Evolutionary conservation across 2,888 invertebrate genomes (phyloP).

Genomic region (Lapara coniferarum): DNA sequence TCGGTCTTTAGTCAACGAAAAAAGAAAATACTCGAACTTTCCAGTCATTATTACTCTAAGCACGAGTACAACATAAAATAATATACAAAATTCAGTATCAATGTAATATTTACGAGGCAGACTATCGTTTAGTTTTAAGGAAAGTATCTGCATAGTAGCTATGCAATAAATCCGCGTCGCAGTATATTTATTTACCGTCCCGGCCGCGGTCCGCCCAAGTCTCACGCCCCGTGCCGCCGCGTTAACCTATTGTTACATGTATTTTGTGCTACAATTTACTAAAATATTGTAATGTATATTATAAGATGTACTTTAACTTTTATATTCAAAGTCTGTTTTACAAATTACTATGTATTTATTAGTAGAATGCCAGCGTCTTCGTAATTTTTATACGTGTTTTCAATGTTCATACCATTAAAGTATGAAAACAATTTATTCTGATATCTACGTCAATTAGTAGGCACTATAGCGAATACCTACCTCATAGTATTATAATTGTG

Average conservation of each 20-base stretch:
- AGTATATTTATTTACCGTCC: constrained; percentile 74
- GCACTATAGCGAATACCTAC: neutral
- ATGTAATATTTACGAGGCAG: constrained; percentile 14
- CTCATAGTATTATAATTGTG: constrained; percentile 33
- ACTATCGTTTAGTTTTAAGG: constrained; percentile 26
- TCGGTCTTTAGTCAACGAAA: no score
- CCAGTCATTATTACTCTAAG: no score
- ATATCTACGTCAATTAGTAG: no score
- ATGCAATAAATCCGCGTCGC: constrained; percentile 76
- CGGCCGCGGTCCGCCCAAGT: constrained; percentile 46
- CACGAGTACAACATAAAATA: no score
- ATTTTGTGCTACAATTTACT: neutral
- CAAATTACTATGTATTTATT: no score
- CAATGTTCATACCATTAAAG: no score
- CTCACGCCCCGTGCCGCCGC: constrained; percentile 40
- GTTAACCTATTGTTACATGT: neutral
- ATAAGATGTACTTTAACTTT: no score
- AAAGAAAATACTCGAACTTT: no score
- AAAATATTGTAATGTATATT: neutral
- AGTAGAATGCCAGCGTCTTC: no score
- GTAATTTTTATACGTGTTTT: no score
- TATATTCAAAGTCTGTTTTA: no score
- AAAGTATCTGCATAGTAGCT: constrained; percentile 45
- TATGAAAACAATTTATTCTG: no score
- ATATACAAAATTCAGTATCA: neutral